Evolutionary conservation across 2,113 vertebrate genomes (phyloP).

Genomic region (Psilopogon haemacephalus): DNA sequence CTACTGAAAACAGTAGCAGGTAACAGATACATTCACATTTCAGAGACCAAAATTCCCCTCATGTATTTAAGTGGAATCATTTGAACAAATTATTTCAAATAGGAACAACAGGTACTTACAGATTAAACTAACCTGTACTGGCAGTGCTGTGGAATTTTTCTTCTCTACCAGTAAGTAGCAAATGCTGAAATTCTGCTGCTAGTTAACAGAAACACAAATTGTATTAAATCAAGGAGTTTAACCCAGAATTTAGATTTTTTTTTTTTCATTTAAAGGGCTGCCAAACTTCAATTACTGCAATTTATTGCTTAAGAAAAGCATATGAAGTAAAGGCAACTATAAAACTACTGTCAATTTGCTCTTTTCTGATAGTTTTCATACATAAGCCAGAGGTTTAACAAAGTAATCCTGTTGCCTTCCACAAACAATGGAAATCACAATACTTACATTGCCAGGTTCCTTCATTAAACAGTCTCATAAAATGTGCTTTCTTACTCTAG

Average conservation of each 20-base stretch:
- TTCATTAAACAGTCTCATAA: conserved; percentile 7
- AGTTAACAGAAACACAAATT: conserved; percentile 95
- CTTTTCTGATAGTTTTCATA: conserved; percentile 22
- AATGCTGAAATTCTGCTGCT: conserved; percentile 91
- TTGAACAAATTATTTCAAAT: conserved; percentile 78
- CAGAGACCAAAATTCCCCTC: conserved; percentile 71
- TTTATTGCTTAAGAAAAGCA: conserved; percentile 32
- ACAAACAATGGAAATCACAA: conserved; percentile 25
- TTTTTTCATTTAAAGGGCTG: conserved; percentile 24
- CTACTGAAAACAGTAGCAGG: conserved; percentile 37
- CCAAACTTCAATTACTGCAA: conserved; percentile 53
- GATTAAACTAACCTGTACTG: conserved; percentile 95
- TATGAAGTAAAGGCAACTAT: conserved; percentile 51
- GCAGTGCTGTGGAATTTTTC: conserved; percentile 89
- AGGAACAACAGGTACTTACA: conserved; percentile 94
- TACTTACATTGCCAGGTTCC: conserved; percentile 44
- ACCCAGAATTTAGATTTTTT: conserved; percentile 62
- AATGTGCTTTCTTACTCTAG: conserved; percentile 24
- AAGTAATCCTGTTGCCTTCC: not conserved
- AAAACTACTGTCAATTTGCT: conserved; percentile 30
- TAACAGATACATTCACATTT: conserved; percentile 67
- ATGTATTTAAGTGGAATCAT: conserved; percentile 73
- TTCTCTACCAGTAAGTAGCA: conserved; percentile 92
- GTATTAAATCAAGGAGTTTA: conserved; percentile 82
- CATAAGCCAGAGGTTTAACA: not conserved